phyloP scores from a whole-genome alignment of 2,797 vertebrate species.

The Hippoglossus hippoglossus region DNA sequence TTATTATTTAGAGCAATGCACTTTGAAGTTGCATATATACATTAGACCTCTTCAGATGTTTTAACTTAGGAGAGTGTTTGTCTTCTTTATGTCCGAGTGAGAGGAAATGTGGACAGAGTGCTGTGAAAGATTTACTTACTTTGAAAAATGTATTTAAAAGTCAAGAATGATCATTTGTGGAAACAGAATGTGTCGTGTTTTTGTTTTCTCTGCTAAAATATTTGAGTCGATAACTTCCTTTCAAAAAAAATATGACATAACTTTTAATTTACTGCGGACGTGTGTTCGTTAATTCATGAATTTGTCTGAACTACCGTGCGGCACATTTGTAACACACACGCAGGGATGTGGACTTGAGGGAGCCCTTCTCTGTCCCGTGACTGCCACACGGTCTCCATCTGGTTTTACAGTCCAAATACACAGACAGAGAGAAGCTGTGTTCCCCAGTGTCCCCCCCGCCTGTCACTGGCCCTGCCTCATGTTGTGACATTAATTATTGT shows the following conservation, averaged over 20 bases:
- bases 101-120: not conserved
- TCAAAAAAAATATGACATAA: not conserved
- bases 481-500: slow-evolving; percentile 83
- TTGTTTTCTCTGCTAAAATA: slow-evolving; percentile 10
- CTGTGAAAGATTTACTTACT: not conserved
- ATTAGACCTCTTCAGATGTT: not conserved
- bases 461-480: slow-evolving; percentile 75
- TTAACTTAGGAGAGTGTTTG: not conserved
- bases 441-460: slow-evolving; percentile 67
- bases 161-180: not conserved
- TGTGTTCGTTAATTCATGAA: slow-evolving; percentile 39
- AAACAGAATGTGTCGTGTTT: not conserved
- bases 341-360: slow-evolving; percentile 49
- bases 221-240: not conserved
- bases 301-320: slow-evolving; percentile 26
- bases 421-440: slow-evolving; percentile 75
- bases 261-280: slow-evolving; percentile 39
- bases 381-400: slow-evolving; percentile 70
- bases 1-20: slow-evolving; percentile 21
- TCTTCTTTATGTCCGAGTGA: not conserved
- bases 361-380: slow-evolving; percentile 59
- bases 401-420: slow-evolving; percentile 77
- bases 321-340: slow-evolving; percentile 49
- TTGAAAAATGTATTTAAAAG: slow-evolving; percentile 1
- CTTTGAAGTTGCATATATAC: slow-evolving; percentile 2